phyloP scores from a whole-genome alignment of 2,113 vertebrate genomes.

The Larimichthys polyactis region DNA sequence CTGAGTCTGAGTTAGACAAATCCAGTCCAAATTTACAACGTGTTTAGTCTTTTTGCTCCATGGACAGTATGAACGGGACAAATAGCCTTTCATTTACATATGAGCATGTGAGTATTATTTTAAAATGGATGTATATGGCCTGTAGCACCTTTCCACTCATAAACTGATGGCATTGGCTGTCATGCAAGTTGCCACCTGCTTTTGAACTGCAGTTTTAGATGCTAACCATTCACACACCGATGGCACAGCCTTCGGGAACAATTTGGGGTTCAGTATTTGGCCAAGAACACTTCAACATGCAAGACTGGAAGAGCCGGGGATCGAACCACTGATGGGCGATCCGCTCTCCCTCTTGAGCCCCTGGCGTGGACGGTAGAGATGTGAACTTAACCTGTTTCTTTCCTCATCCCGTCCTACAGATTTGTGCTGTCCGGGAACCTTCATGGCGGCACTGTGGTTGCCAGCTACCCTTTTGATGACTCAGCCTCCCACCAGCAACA shows the following conservation, averaged over 20 bases:
- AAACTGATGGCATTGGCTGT: too few species aligned
- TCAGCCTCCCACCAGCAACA: constrained; percentile 82
- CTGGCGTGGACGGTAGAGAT: too few species aligned
- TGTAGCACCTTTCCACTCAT: too few species aligned
- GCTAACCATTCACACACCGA: too few species aligned
- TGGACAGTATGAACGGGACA: neutral
- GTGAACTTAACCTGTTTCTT: neutral
- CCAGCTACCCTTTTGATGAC: constrained; percentile 98
- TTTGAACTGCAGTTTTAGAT: too few species aligned
- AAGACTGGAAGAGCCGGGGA: too few species aligned
- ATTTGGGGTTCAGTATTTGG: too few species aligned
- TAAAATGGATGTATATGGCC: neutral
- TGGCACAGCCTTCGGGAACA: too few species aligned
- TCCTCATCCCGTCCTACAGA: constrained; percentile 68
- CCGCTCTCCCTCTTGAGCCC: too few species aligned
- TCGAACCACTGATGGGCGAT: too few species aligned
- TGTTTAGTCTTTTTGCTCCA: neutral
- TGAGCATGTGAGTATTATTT: neutral
- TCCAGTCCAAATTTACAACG: neutral
- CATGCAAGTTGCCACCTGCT: too few species aligned
- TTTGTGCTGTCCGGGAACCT: constrained; percentile 97
- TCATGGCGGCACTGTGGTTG: constrained; percentile 95
- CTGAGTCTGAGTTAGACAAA: neutral
- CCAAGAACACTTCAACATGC: too few species aligned
- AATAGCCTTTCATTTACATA: neutral